Evolutionary conservation across 2,113 vertebrate species (phyloP).

Genomic region (Madoqua kirkii): DNA sequence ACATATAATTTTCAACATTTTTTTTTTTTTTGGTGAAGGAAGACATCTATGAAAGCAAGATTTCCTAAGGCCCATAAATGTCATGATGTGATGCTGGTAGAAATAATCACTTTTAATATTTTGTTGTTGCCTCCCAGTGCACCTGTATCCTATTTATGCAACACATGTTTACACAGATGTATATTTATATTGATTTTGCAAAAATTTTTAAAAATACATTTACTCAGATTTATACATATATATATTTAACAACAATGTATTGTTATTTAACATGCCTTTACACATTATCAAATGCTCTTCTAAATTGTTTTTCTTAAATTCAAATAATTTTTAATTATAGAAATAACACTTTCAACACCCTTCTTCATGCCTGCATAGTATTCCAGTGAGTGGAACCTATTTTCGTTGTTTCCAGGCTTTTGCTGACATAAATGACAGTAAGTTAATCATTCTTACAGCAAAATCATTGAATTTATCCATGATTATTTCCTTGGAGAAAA

Average conservation of each 20-base stretch:
- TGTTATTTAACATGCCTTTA: not conserved
- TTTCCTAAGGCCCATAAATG: not conserved
- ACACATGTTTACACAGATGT: not conserved
- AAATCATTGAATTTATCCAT: not conserved
- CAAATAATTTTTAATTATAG: not conserved
- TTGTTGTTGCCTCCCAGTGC: not conserved
- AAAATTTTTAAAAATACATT: not conserved
- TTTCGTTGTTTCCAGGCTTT: not conserved
- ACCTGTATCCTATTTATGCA: not conserved
- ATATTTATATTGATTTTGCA: not conserved
- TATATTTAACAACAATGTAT: not conserved
- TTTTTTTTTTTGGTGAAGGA: not conserved
- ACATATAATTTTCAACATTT: not conserved
- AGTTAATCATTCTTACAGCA: not conserved
- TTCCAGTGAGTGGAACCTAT: not conserved
- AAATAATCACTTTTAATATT: not conserved
- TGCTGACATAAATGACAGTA: not conserved
- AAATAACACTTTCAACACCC: not conserved
- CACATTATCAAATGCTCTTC: not conserved
- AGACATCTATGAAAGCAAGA: not conserved
- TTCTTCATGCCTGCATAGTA: not conserved
- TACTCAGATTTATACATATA: not conserved
- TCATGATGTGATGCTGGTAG: not conserved
- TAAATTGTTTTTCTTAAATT: not conserved
- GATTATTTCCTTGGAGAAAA: not conserved